A percentile compares a stretch with the other conserved stretches of the same genome.
Conservation (phyloP, 2,888 invertebrate species). For the Sthenelais limicola region DNA sequence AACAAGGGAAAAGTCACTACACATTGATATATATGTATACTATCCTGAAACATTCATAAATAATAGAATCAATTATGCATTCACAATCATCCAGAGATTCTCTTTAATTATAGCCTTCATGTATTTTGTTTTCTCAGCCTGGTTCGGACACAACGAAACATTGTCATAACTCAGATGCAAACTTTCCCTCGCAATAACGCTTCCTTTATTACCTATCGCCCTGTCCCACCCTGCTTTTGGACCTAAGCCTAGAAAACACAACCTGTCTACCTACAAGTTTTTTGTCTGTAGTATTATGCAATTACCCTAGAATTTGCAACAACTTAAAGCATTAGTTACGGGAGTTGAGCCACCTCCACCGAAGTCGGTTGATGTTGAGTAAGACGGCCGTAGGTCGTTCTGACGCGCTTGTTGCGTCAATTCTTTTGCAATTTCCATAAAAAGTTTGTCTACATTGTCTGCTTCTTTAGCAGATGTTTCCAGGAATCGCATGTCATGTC, state of each 20-base stretch:
- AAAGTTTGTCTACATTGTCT: constrained; percentile 95
- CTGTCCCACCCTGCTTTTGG: too few relatives aligned
- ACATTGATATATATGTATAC: too few relatives aligned
- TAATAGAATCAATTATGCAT: too few relatives aligned
- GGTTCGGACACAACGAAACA: too few relatives aligned
- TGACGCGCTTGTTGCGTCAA: constrained; percentile 64
- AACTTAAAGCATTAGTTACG: constrained; percentile 45
- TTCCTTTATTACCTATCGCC: too few relatives aligned
- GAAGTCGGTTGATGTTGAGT: constrained; percentile 43
- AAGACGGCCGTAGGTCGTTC: constrained; percentile 46
- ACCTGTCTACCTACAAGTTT: neutral
- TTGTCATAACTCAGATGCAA: neutral
- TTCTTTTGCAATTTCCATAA: constrained; percentile 96
- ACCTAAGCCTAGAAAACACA: constrained; percentile 5
- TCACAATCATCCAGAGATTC: too few relatives aligned
- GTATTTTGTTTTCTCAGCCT: too few relatives aligned
- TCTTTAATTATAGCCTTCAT: too few relatives aligned
- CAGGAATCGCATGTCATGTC: constrained; percentile 93
- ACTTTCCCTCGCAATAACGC: neutral
- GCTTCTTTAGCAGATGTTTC: constrained; percentile 99
- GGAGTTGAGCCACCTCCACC: constrained; percentile 46
- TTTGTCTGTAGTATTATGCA: neutral
- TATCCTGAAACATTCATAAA: too few relatives aligned
- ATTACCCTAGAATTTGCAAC: constrained; percentile 35
- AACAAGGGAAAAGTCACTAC: too few relatives aligned